Base-by-base conservation (phyloP, 2,888 invertebrate species). In the Eristalis arbustorum region DNA sequence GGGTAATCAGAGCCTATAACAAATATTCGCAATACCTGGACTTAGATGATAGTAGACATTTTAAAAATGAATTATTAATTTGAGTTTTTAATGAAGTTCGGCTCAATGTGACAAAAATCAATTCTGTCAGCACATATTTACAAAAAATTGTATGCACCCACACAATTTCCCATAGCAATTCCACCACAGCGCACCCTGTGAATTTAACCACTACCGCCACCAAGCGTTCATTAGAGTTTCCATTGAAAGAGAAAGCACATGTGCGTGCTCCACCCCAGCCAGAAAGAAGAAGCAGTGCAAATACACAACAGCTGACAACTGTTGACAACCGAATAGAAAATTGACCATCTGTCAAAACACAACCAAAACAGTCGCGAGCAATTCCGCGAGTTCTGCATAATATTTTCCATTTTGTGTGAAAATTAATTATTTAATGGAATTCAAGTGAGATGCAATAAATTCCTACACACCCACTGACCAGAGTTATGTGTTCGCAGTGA, bases 221-320 rank as follows among this genome's bases (percentile, higher is more conserved):
- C 56, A 56, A 42, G 13, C 63, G 62, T 11, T 22, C 5, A 77
- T 23, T 77, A 77, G 69, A 18, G 0, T 31, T 14, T 4, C 11
- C 3, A 40, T 11, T 3, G 25, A 74, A 31, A 67, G 59, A 75
- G 40, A 67, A 18, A 5, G 31, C 40, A 14, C 49, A 25, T 14
- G 25, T 25, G 25, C 11, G 18, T 23, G 34, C 13, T 13, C n/a
- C 18, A 1, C 6, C 31, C 22, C 59, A 67, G 1, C 18, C 34
- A 40, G 31, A 56, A 13, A 37, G 74, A 67, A 56, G 28, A 62
- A 78, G 23, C 31, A 78, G 71, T 8, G 31, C 18, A 25, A 42
- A 40, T 11, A 25, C 37, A 37, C 5, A 59, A 64, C 78, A 78
- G 64, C 78, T 71, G 78, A 71, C 78, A 63, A 78, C 64, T 78